Evolutionary conservation across 2,797 vertebrate genomes (phyloP), one percentile per base, ranked within the genome.

Genomic region (Anabacerthia variegaticeps): DNA sequence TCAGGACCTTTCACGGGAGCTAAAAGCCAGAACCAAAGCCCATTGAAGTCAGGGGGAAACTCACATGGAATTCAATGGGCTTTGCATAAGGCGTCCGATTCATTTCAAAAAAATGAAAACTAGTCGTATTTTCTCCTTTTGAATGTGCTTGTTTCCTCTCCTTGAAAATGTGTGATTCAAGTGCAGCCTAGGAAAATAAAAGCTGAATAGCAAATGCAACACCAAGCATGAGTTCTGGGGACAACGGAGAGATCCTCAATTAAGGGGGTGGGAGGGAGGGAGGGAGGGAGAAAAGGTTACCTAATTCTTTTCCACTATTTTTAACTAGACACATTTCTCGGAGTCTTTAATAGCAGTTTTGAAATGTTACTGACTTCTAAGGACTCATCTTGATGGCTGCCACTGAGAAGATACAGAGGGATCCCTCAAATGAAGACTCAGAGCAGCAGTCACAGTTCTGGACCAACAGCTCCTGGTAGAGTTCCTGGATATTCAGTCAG

Each of bases 1-100:
- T 95, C 96, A 95, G 88, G 96, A 97, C 96, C 94, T 89, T 96
- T 92, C 94, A 95, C 24, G 2, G 71, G 88, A 96, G 96, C 94
- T 96, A 95, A 97, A 97, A 96, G 95, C 93, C 96, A 95, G 96
- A 97, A 86, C 80, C 95, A 93, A 96, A 94, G 93, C 95, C 75
- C 87, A 96, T 94, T 96, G 92, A 96, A 96, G 87, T 34, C 91
- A 67, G 77, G 22, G 59, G 88, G 22, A 34, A 95, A 89, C 92
- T 96, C 93, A 95, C 94, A 96, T 91, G 86, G 92, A 91, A 88
- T 95, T 97, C 95, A 97, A 96, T 96, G 91, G 78, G 75, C 78
- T 95, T 83, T 89, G 92, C 92, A 93, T 59, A 90, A 90, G 93
- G 90, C 96, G 73, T 63, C 52, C 27, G 12, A 96, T 73, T 94